Percentiles rank a stretch among this genome's conserved stretches.
Conservation (phyloP, 2,888 invertebrate genomes). For the Muschampia plurimacula region DNA sequence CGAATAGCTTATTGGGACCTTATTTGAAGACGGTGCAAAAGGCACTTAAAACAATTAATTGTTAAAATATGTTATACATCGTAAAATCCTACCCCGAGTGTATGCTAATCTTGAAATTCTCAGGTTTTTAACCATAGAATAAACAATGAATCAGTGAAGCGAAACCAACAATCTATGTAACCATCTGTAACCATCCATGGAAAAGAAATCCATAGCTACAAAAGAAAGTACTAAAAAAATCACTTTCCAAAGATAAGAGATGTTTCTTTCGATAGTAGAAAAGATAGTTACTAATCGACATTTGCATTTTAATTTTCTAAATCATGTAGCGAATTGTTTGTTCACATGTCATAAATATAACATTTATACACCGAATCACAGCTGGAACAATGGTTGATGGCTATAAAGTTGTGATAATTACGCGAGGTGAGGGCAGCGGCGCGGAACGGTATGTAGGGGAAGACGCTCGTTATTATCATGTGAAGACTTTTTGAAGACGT, state of each 20-base stretch:
- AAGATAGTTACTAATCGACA: slow-evolving; percentile 24
- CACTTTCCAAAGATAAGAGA: slow-evolving; percentile 33
- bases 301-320: slow-evolving; percentile 33
- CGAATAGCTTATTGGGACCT: too few species aligned
- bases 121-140: neutral
- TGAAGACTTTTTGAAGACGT: slow-evolving; percentile 83
- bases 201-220: slow-evolving; percentile 7
- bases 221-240: slow-evolving; percentile 6
- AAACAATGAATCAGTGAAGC: slow-evolving; percentile 19
- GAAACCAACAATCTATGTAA: slow-evolving; percentile 7
- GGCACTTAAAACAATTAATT: too few species aligned
- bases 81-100: neutral
- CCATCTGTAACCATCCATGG: slow-evolving; percentile 25
- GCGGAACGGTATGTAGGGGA: slow-evolving; percentile 81
- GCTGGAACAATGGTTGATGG: slow-evolving; percentile 76
- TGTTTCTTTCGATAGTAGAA: neutral
- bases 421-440: slow-evolving; percentile 75
- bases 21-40: too few species aligned
- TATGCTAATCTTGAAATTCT: neutral
- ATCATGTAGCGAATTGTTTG: slow-evolving; percentile 38
- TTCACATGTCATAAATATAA: slow-evolving; percentile 65
- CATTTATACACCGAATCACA: slow-evolving; percentile 68
- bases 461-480: slow-evolving; percentile 76
- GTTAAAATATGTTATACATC: neutral
- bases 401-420: slow-evolving; percentile 79